Percentiles rank a stretch among this genome's conserved stretches.
These are phyloP conservation scores for Coptodon rendalli DNA, from an alignment of 2,113 vertebrate species.

Conservation along the genomic window DNA sequence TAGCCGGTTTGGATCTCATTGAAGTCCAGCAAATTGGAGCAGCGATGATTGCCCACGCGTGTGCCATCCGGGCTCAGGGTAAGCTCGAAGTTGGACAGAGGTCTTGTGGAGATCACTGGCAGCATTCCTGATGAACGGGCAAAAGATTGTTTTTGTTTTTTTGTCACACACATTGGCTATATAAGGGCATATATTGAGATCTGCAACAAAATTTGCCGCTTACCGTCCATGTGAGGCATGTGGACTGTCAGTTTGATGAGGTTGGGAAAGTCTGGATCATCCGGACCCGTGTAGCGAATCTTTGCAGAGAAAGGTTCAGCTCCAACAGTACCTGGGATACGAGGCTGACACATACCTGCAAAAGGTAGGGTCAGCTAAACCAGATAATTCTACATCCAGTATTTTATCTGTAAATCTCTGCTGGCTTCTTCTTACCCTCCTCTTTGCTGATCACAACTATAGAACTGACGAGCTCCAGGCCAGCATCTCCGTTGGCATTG, in stretches of 20 bases:
- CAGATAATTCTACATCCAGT: neutral
- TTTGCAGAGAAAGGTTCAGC: constrained; percentile 80
- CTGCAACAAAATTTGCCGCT: neutral
- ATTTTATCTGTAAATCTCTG: neutral
- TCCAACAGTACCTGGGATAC: constrained; percentile 69
- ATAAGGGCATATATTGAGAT: neutral
- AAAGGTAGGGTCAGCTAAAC: neutral
- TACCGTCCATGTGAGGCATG: constrained; percentile 80
- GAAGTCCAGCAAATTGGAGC: constrained; percentile 81
- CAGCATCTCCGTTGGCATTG: constrained; percentile 73
- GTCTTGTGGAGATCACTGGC: constrained; percentile 77
- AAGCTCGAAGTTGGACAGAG: constrained; percentile 81
- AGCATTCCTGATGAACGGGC: constrained; percentile 72
- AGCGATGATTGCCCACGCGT: constrained; percentile 79
- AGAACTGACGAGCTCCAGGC: constrained; percentile 78
- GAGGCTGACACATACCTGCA: constrained; percentile 75
- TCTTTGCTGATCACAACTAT: constrained; percentile 71
- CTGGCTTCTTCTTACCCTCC: constrained; percentile 64
- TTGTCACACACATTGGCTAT: neutral
- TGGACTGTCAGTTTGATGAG: constrained; percentile 74
- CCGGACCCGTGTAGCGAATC: constrained; percentile 71
- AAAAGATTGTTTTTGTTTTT: accelerated
- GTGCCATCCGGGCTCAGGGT: constrained; percentile 79
- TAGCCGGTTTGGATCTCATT: constrained; percentile 79
- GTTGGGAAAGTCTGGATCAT: constrained; percentile 73